Evolutionary conservation across 2,888 invertebrate genomes (phyloP), one percentile per base, ranked within the genome.

Genomic region (Macaria liturata): DNA sequence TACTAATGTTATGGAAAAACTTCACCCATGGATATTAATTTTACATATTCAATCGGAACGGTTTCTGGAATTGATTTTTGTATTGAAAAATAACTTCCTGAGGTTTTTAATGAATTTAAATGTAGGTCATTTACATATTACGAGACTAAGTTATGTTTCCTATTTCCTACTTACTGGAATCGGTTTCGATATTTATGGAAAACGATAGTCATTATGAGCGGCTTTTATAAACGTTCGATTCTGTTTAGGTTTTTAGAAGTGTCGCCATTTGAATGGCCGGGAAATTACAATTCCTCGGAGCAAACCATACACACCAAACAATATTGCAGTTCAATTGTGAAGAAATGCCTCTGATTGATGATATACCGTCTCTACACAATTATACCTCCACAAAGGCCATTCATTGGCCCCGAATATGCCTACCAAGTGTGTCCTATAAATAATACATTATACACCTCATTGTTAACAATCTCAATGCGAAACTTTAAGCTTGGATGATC

Each of bases 401-500:
- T 77, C 75, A 78, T 76, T 66, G 73, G 84, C 83, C 85, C 82
- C 75, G 78, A 80, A 81, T 85, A 75, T 78, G 89, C 91, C 91
- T 90, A 84, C 89, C 84, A 81, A 90, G 85, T 86, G 86, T 84
- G 84, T 81, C 85, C 85, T 88, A 89, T 91, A 91, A 90, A 91
- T 91, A 91, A 90, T 90, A 88, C 89, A 87, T 89, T 89, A 90
- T 87, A 86, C 85, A 86, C 83, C 78, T 84, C 79, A 80, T 89
- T 90, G 88, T 90, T 83, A 72, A 64, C 76, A 72, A 78, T 74
- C 80, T 83, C 82, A 86, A 86, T 84, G 84, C 74, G 76, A 83
- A 83, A 80, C 90, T 83, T 88, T 88, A 88, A 86, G 87, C 90
- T 81, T 89, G 89, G 91, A 91, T 91, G 92, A 92, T 91, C 92